Conservation (phyloP, 1,140 invertebrate species). For the Eupristina koningsbergeri region DNA sequence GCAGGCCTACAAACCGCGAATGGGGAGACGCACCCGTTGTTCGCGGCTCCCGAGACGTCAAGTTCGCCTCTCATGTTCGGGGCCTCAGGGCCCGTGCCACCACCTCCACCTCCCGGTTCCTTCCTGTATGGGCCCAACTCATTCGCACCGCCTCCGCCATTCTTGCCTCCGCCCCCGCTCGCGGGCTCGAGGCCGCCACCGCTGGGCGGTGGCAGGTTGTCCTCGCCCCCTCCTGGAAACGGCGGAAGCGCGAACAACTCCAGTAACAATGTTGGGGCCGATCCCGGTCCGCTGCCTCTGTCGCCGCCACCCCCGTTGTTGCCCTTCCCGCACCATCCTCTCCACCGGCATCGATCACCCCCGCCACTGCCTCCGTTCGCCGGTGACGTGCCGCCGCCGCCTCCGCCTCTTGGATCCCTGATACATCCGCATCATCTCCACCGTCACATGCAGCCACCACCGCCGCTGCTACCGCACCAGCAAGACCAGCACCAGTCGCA, state of each 20-base stretch:
- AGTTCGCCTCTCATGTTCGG: constrained; percentile 73
- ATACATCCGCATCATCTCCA: constrained; percentile 53
- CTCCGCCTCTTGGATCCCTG: constrained; percentile 52
- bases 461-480: constrained; percentile 18
- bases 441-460: constrained; percentile 52
- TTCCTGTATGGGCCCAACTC: constrained; percentile 70
- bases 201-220: constrained; percentile 76
- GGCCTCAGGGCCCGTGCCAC: constrained; percentile 64
- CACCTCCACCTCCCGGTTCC: constrained; percentile 65
- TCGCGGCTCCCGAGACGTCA: constrained; percentile 71
- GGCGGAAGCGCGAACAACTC: constrained; percentile 46
- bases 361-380: constrained; percentile 57
- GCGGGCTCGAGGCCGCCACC: constrained; percentile 75
- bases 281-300: constrained; percentile 52
- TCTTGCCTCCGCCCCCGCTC: constrained; percentile 56
- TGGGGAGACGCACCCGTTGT: constrained; percentile 71
- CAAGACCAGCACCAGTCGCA: constrained; percentile 3
- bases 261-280: constrained; percentile 55
- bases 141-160: constrained; percentile 63
- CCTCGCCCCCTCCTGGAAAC: constrained; percentile 76
- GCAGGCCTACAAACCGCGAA: constrained; percentile 57
- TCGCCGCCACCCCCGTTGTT: constrained; percentile 59
- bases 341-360: constrained; percentile 58
- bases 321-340: constrained; percentile 1
- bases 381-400: constrained; percentile 59